These are phyloP conservation scores for Paguma larvata DNA, from an alignment of 2,797 vertebrate genomes.

Conservation along the genomic window DNA sequence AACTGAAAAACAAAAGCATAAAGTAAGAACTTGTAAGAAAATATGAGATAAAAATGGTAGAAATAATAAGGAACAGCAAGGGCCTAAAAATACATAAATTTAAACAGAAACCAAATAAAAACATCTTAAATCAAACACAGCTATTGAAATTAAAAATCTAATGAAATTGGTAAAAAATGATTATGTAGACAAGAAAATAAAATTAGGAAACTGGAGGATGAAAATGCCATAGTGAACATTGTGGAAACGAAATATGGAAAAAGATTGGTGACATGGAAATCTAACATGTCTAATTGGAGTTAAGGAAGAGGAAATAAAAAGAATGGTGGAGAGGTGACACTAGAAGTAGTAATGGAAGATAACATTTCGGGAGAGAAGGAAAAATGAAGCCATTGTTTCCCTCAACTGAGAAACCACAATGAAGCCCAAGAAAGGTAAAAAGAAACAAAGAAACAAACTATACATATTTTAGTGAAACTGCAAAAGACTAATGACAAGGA, in stretches of 20 bases:
- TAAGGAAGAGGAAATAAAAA: neutral
- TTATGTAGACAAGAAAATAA: neutral
- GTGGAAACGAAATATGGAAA: neutral
- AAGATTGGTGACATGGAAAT: neutral
- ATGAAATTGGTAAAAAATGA: neutral
- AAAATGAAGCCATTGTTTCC: neutral
- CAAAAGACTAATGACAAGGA: neutral
- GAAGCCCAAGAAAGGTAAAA: neutral
- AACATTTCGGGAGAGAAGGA: neutral
- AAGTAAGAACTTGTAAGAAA: neutral
- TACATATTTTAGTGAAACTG: neutral
- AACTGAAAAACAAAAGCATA: neutral
- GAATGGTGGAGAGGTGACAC: no score
- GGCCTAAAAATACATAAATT: neutral
- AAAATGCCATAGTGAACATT: neutral
- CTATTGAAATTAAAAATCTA: neutral
- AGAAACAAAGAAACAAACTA: neutral
- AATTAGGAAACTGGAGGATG: neutral
- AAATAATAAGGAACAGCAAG: neutral
- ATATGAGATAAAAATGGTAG: neutral
- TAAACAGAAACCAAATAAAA: neutral
- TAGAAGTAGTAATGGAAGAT: neutral
- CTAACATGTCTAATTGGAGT: neutral
- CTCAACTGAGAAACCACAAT: neutral
- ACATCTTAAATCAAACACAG: neutral